Conservation (phyloP, 2,797 vertebrate genomes). For the Orestias chungarensis region DNA sequence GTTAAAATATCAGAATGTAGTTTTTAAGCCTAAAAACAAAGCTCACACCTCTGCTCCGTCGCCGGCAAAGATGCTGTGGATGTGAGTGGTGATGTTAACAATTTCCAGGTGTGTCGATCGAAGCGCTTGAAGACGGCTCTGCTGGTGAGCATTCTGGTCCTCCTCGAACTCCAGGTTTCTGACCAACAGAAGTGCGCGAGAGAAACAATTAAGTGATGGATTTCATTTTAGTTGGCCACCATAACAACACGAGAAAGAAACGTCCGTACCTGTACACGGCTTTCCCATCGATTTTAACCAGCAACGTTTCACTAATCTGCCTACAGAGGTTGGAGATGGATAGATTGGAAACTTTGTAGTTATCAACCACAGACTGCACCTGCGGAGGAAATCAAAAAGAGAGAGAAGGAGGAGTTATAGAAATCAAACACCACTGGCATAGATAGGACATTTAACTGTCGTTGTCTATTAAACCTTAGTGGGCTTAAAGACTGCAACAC, state of each 20-base stretch:
- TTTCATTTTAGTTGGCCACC: neutral
- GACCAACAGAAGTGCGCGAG: neutral
- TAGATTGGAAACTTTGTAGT: conserved; percentile 81
- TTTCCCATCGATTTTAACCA: conserved; percentile 82
- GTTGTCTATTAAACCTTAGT: neutral
- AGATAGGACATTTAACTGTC: neutral
- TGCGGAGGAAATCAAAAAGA: conserved; percentile 44
- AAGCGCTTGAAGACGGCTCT: conserved; percentile 72
- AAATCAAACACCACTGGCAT: neutral
- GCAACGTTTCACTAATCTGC: conserved; percentile 82
- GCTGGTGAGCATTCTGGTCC: conserved; percentile 79
- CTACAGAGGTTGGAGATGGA: conserved; percentile 78
- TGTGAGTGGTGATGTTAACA: conserved; percentile 74
- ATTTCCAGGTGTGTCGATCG: conserved; percentile 76
- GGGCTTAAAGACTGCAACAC: neutral
- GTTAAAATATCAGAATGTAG: neutral
- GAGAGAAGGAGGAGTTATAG: neutral
- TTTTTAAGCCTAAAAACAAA: conserved; percentile 1
- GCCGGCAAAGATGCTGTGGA: conserved; percentile 80
- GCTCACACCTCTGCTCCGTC: conserved; percentile 82
- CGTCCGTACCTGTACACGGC: conserved; percentile 81
- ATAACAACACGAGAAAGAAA: neutral
- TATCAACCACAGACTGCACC: conserved; percentile 84
- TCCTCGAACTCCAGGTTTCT: conserved; percentile 85
- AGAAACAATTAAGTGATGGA: neutral